Base-by-base conservation (phyloP, 2,797 vertebrate species). In the Squalus acanthias region DNA sequence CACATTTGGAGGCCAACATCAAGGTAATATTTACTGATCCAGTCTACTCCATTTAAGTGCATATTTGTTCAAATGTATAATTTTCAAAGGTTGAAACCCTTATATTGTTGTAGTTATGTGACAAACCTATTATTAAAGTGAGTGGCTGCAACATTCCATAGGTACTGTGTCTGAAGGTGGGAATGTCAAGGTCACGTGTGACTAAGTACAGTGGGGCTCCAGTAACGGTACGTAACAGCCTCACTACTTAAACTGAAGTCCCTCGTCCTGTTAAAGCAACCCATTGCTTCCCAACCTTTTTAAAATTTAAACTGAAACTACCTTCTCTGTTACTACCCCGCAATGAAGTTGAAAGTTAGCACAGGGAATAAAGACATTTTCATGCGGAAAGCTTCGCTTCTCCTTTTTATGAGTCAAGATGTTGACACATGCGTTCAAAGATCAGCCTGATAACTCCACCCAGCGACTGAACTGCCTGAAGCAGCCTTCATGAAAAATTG, bases 1-100 rank as follows among this genome's bases (percentile, higher is more conserved):
- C 97, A 99, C 99, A 0, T 0, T 99, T 29, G 99, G 99, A 12
- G 99, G 99, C n/a, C 99, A 99, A 96, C 99, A 99, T 96, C 99
- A 99, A 99, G 99, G 99, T 99, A 98, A 97, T 10, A 0, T 96
- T 79, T 70, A 50, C n/a, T 46, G 8, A 7, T 53, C 26, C 20
- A n/a, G 6, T 70, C 46, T 72, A 24, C 22, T 50, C 15, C 20
- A 95, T 63, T 91, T 63, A n/a, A 91, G 29, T 13, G 63, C 91
- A 39, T 20, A 69, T 50, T n/a, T 57, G 76, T 82, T 39, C 33
- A 39, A 79, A 79, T 85, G 20, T 85, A 46, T 85, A 20, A 89
- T 33, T 89, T 57, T 89, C 57, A 89, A 60, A 89, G 1, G 26
- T 26, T 0, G 10, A 89, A 89, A 89, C 26, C 53, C 15, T 57